A percentile compares a stretch with the other conserved stretches of the same genome.
Evolutionary conservation across 2,888 invertebrate genomes (phyloP).

Genomic region (Amblyjoppa proteus): DNA sequence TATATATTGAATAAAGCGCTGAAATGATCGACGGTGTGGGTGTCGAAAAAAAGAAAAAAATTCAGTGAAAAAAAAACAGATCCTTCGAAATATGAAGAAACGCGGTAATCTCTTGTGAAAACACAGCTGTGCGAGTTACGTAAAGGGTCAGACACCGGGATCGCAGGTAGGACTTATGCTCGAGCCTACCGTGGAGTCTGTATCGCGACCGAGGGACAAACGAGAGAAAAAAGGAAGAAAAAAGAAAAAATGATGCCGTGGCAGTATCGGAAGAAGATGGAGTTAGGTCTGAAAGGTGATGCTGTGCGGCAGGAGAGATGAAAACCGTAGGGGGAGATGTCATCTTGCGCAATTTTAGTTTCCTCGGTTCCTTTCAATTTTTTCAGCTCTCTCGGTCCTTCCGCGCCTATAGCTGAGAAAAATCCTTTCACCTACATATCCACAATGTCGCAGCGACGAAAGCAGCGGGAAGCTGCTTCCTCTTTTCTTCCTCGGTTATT

Average conservation of each 20-base stretch:
- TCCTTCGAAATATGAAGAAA: slow-evolving; percentile 68
- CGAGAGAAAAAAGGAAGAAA: slow-evolving; percentile 37
- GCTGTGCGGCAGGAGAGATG: slow-evolving; percentile 60
- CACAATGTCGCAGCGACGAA: slow-evolving; percentile 45
- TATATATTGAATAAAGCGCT: not conserved
- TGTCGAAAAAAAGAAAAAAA: slow-evolving; percentile 8
- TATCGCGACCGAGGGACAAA: slow-evolving; percentile 58
- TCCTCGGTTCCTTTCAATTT: slow-evolving; percentile 60
- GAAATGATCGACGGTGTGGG: not conserved
- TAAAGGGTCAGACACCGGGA: slow-evolving; percentile 73
- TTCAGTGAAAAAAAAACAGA: slow-evolving; percentile 9
- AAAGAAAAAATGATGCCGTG: slow-evolving; percentile 30
- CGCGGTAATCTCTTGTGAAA: slow-evolving; percentile 72
- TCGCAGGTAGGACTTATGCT: slow-evolving; percentile 57
- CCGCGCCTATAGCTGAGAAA: slow-evolving; percentile 19
- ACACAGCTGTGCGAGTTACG: slow-evolving; percentile 72
- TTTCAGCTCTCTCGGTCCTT: slow-evolving; percentile 26
- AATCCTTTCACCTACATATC: slow-evolving; percentile 56
- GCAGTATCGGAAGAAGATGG: slow-evolving; percentile 60
- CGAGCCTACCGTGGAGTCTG: slow-evolving; percentile 56
- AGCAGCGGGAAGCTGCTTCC: slow-evolving; percentile 36
- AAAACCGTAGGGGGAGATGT: slow-evolving; percentile 78
- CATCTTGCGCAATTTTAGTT: slow-evolving; percentile 83
- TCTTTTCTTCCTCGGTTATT: slow-evolving; percentile 2
- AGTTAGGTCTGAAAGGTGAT: slow-evolving; percentile 66